Conservation (phyloP, 1,140 invertebrate genomes). For the Zaprionus vittiger region DNA sequence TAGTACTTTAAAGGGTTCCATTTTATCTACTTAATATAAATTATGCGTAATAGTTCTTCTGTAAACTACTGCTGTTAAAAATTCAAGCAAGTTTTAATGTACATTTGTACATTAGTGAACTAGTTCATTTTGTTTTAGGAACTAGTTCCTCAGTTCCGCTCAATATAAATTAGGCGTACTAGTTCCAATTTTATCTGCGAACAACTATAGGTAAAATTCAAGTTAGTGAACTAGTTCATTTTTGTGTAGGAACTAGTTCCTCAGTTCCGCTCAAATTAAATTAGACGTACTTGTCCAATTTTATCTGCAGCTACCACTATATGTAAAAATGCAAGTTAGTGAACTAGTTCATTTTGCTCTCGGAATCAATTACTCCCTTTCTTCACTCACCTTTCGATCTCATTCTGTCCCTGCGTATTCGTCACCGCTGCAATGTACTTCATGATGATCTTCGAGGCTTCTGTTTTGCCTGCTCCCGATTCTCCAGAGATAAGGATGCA, state of each 20-base stretch:
- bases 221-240: neutral
- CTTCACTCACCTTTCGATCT: slow-evolving; percentile 93
- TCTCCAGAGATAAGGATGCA: slow-evolving; percentile 99
- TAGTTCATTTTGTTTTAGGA: neutral
- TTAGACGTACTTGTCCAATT: neutral
- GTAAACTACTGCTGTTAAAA: neutral
- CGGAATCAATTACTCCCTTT: neutral
- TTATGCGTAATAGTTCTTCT: no score
- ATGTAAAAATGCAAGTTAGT: neutral
- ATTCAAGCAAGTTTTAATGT: neutral
- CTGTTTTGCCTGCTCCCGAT: slow-evolving; percentile 97
- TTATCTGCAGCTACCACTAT: neutral
- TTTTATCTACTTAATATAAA: neutral
- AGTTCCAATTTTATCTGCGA: neutral
- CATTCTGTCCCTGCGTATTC: slow-evolving; percentile 94
- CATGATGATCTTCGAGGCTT: slow-evolving; percentile 99
- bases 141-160: neutral
- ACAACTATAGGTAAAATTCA: neutral
- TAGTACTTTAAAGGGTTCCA: neutral
- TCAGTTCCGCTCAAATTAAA: neutral
- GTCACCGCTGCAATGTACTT: slow-evolving; percentile 99
- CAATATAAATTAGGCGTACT: no score
- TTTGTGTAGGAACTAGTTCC: neutral
- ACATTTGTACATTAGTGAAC: neutral
- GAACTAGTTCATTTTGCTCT: slow-evolving; percentile 4